Conservation (phyloP, 2,888 invertebrate genomes). For the Boloria selene region DNA sequence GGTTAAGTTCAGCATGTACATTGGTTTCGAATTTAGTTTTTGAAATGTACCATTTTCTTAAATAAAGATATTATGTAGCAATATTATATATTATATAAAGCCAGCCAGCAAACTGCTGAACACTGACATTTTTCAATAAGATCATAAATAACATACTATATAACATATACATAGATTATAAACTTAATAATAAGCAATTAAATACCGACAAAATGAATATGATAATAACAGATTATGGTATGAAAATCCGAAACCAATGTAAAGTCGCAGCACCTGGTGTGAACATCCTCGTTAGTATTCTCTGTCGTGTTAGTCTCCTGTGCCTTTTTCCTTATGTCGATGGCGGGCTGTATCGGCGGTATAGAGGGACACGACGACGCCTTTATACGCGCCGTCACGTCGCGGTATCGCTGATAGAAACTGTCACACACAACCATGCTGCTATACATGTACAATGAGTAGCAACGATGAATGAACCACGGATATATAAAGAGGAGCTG, state of each 20-base stretch:
- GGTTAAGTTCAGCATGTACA: slow-evolving; percentile 27
- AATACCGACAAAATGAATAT: no score
- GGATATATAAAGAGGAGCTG: no score
- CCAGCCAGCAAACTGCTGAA: no score
- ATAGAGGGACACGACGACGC: slow-evolving; percentile 91
- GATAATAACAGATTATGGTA: no score
- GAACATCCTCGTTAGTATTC: slow-evolving; percentile 70
- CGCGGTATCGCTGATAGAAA: slow-evolving; percentile 94
- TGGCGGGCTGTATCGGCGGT: slow-evolving; percentile 77
- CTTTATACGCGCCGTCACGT: slow-evolving; percentile 94
- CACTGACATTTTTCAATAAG: no score
- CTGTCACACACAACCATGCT: slow-evolving; percentile 73
- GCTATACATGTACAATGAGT: slow-evolving; percentile 30
- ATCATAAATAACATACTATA: neutral
- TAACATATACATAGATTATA: no score
- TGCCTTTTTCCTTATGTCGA: slow-evolving; percentile 59
- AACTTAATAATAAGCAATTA: no score
- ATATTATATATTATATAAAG: no score
- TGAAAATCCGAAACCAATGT: slow-evolving; percentile 43
- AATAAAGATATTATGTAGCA: no score
- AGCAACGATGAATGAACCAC: neutral
- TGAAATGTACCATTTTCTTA: neutral
- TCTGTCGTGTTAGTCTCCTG: slow-evolving; percentile 60
- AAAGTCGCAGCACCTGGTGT: slow-evolving; percentile 71
- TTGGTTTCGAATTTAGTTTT: slow-evolving; percentile 30